Conservation (phyloP, 2,113 vertebrate species). For the Climacteris rufus region DNA sequence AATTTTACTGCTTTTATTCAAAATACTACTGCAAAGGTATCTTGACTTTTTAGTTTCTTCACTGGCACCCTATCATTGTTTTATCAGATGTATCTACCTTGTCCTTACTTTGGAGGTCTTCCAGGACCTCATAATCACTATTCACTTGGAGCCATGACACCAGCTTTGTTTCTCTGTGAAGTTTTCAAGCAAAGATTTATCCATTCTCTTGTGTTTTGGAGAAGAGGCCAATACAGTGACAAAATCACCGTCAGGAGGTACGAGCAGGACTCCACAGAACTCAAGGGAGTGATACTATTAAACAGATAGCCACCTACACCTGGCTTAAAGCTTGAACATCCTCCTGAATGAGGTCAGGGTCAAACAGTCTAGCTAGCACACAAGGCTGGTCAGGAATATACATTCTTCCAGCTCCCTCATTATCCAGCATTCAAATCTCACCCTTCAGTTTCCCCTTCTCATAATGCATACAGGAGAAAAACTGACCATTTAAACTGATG, state of each 20-base stretch:
- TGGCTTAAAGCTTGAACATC: not conserved
- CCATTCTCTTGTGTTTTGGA: not conserved
- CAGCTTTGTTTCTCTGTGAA: not conserved
- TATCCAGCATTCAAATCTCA: not conserved
- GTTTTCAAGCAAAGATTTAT: not conserved
- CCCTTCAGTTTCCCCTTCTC: not conserved
- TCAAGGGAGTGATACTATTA: not conserved
- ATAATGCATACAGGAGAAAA: not conserved
- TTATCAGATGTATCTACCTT: not conserved
- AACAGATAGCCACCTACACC: not conserved
- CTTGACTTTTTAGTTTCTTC: not conserved
- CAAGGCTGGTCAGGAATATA: not conserved
- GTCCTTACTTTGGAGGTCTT: not conserved
- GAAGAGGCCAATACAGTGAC: not conserved
- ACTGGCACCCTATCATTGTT: not conserved
- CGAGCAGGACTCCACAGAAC: not conserved
- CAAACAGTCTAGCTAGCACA: not conserved
- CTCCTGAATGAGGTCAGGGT: not conserved
- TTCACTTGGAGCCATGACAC: not conserved
- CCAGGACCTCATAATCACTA: not conserved
- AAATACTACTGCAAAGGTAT: not conserved
- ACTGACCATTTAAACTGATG: not conserved
- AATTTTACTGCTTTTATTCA: not conserved
- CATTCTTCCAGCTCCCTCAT: not conserved
- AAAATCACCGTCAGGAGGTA: not conserved